Evolutionary conservation across 1,140 invertebrate genomes (phyloP), one percentile per base, ranked within the genome.

Genomic region (Teleopsis dalmanni): DNA sequence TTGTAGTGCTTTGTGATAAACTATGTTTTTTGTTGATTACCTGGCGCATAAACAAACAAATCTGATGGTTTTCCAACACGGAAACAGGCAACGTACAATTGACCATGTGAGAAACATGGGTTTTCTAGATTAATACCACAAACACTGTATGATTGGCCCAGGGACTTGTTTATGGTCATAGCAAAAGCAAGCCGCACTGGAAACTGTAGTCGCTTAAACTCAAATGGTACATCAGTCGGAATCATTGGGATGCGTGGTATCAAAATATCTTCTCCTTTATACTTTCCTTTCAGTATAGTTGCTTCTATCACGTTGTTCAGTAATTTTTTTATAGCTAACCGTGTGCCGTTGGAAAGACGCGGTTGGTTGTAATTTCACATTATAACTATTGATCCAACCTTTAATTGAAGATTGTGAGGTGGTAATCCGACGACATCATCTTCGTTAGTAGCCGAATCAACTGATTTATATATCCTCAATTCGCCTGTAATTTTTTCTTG

Each of bases 151-250:
- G 60, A 62, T 65, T 79, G 73, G 13, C 72, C 78, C 65, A 80
- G 75, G 13, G 72, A 69, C 59, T 80, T 77, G 55, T 76, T 78
- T 37, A 76, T 75, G 18, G 72, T 71, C 62, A 79, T 73, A 1
- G 70, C 68, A 61, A 78, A 80, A 18, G 76, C 72, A 1, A 76
- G 50, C 51, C 56, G 47, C 31, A 73, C 42, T 19, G 70, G 65
- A 58, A 76, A 73, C 48, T 73, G 60, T 50, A 72, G 35, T 43
- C 76, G 50, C 62, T 72, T 72, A 61, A 60, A 62, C 65, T 73
- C 54, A 16, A 51, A 46, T 40, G 35, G 43, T 16, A 46, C 13
- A 29, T 51, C 49, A 3, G 35, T 44, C 26, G 49, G 43, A 19
- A 46, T 51, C 26, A 75, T 58, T 22, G 65, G 60, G 47, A 75